Evolutionary conservation across 2,888 invertebrate genomes (phyloP).

Genomic region (Coleophora flavipennella): DNA sequence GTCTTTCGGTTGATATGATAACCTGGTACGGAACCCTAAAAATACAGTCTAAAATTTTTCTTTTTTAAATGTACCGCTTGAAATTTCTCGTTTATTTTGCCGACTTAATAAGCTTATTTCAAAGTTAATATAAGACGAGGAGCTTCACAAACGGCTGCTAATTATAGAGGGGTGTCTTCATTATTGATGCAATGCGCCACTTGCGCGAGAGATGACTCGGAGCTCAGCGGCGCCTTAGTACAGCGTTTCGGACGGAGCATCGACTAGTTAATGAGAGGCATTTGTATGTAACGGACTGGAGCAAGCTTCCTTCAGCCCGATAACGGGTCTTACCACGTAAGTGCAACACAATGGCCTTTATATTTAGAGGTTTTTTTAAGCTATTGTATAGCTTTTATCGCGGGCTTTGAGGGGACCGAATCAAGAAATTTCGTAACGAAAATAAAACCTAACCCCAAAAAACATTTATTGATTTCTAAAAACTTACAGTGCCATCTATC

Average conservation of each 20-base stretch:
- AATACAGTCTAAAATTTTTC: too few relatives aligned
- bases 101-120: conserved; percentile 4
- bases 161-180: background rate
- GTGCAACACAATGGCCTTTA: background rate
- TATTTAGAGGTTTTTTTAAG: too few relatives aligned
- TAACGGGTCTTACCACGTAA: conserved; percentile 42
- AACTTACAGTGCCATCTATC: too few relatives aligned
- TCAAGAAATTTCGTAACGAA: too few relatives aligned
- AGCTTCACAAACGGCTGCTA: background rate
- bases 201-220: conserved; percentile 32
- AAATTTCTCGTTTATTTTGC: too few relatives aligned
- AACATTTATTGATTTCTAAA: too few relatives aligned
- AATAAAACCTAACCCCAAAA: too few relatives aligned
- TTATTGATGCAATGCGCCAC: conserved; percentile 1
- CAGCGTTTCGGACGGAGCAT: conserved; percentile 52
- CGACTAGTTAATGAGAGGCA: conserved; percentile 66
- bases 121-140: conserved; percentile 1
- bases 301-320: conserved; percentile 58
- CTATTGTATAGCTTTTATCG: too few relatives aligned
- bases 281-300: conserved; percentile 68
- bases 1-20: too few relatives aligned
- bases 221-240: conserved; percentile 39
- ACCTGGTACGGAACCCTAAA: too few relatives aligned
- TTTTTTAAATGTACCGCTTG: too few relatives aligned
- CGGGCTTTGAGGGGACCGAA: too few relatives aligned